Evolutionary conservation across 1,140 invertebrate genomes (phyloP), one percentile per base, ranked within the genome.

Genomic region (Lepidostoma basale): DNA sequence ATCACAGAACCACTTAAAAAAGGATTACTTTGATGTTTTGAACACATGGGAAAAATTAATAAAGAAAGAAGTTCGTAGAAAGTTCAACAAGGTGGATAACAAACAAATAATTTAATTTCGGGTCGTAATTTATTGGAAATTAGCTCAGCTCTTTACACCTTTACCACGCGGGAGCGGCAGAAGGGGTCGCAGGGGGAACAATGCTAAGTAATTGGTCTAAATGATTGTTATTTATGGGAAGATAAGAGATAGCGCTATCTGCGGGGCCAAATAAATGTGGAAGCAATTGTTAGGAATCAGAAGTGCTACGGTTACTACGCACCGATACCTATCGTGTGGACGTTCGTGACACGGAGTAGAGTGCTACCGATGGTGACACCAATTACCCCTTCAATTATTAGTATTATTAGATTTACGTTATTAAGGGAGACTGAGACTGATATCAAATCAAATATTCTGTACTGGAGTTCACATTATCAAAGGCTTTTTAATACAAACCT

Each of bases 151-250:
- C n/a, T 49, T 23, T 12, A 25, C 45, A 0, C 10, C 45, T 18
- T 18, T 20, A 18, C 20, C 23, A 23, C 18, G 10, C 1, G 45
- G 45, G 44, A 47, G 23, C 16, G 20, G 49, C 14, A 28, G 16
- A 30, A 33, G 30, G 54, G 16, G 14, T 20, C 5, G 54, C 14
- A 22, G 40, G 54, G 30, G 10, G 54, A 62, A 62, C 59, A 62
- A 63, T 39, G 33, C 69, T 70, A 67, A 70, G 69, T 70, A 70
- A 70, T 70, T 70, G 69, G 58, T 45, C 58, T 47, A 67, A 70
- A 70, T 70, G 69, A 67, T 70, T 56, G 69, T 70, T 62, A 70
- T 70, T 70, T 70, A 70, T 67, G 69, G 58, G 25, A 44, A 39
- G 64, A 66, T 70, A 44, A 26, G 44, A 54, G 64, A 70, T 70